phyloP scores from a whole-genome alignment of 2,888 invertebrate genomes.

The Tachina fera region DNA sequence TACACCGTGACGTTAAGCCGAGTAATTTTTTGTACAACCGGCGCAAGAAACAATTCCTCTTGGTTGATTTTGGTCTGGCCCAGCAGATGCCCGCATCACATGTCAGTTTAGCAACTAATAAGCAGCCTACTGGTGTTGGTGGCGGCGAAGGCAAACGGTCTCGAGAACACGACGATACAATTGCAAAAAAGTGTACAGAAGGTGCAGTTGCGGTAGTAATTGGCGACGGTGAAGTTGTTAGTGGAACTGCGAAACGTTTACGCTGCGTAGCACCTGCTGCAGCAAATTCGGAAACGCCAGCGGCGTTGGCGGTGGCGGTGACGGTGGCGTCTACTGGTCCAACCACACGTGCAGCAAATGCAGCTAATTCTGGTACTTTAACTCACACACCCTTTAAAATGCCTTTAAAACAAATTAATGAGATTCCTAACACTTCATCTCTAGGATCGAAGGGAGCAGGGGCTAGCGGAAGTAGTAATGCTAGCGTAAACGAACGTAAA shows the following conservation, averaged over 20 bases:
- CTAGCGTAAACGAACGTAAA: slow-evolving; percentile 50
- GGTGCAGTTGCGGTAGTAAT: slow-evolving; percentile 60
- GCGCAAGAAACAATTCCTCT: slow-evolving; percentile 87
- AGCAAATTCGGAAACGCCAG: slow-evolving; percentile 54
- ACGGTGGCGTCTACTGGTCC: slow-evolving; percentile 41
- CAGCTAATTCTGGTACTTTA: slow-evolving; percentile 62
- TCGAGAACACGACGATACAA: slow-evolving; percentile 73
- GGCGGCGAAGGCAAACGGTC: slow-evolving; percentile 73
- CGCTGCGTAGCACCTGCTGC: slow-evolving; percentile 73
- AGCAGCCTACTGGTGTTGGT: not conserved
- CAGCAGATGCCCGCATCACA: slow-evolving; percentile 84
- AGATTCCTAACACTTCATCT: slow-evolving; percentile 73
- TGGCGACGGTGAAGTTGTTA: slow-evolving; percentile 63
- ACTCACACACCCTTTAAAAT: slow-evolving; percentile 77
- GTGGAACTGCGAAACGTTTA: slow-evolving; percentile 77
- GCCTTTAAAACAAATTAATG: slow-evolving; percentile 81
- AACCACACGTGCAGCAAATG: slow-evolving; percentile 62
- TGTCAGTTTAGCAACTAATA: slow-evolving; percentile 38
- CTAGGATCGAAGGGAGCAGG: slow-evolving; percentile 53
- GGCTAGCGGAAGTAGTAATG: slow-evolving; percentile 34
- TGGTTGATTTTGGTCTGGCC: slow-evolving; percentile 96
- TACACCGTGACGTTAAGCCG: slow-evolving; percentile 95
- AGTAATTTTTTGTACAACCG: slow-evolving; percentile 95
- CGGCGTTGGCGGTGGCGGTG: slow-evolving; percentile 41
- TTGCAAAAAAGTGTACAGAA: slow-evolving; percentile 29